Percentiles rank a stretch among this genome's conserved stretches.
These are phyloP conservation scores for Zoanthus sansibaricus DNA, from an alignment of 92 coral and sea anemone species.

Conservation along the genomic window DNA sequence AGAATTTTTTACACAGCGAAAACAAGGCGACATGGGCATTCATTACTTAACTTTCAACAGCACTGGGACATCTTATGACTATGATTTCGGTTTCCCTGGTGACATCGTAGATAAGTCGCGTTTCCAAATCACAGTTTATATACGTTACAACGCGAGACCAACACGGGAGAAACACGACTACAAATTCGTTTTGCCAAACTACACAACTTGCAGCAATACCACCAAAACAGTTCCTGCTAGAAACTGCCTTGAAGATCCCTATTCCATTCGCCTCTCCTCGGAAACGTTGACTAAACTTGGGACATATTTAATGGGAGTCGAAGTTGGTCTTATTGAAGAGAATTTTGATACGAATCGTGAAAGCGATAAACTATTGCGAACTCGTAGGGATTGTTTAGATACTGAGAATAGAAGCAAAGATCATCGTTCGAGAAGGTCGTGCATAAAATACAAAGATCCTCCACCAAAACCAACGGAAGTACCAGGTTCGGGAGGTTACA, in stretches of 20 bases:
- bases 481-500: conserved; percentile 5
- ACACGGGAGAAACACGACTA: background rate
- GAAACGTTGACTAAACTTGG: conserved; percentile 29
- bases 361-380: background rate
- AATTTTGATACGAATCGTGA: conserved; percentile 1
- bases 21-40: conserved; percentile 19
- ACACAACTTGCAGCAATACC: conserved; percentile 6
- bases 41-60: conserved; percentile 17
- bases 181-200: conserved; percentile 18
- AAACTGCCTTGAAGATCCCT: conserved; percentile 32
- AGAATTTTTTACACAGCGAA: conserved; percentile 22
- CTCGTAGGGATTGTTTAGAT: conserved; percentile 28
- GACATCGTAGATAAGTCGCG: background rate
- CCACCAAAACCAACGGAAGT: conserved; percentile 28
- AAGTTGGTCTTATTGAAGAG: background rate
- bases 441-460: conserved; percentile 39
- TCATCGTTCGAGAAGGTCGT: conserved; percentile 12
- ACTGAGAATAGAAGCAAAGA: background rate
- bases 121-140: background rate
- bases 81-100: conserved; percentile 3
- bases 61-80: conserved; percentile 18
- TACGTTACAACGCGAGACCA: conserved; percentile 38
- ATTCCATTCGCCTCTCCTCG: conserved; percentile 3
- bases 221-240: background rate
- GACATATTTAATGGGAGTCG: conserved; percentile 13